A percentile compares a stretch with the other conserved stretches of the same genome.
These are phyloP conservation scores for Virgularia gustaviana DNA, from an alignment of 92 coral and sea anemone species.

Conservation along the genomic window DNA sequence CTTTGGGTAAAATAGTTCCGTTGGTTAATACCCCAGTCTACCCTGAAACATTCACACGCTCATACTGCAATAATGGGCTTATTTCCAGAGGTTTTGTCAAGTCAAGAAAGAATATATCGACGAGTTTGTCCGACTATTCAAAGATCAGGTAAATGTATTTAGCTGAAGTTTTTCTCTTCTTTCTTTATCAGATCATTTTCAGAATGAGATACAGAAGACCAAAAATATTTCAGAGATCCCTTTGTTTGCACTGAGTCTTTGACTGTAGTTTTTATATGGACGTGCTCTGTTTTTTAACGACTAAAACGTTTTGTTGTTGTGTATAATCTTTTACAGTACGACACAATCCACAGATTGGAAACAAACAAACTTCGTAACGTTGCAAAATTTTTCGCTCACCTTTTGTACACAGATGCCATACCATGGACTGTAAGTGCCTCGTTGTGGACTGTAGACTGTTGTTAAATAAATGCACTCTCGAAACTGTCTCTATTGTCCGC, in stretches of 20 bases:
- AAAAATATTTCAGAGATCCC: background rate
- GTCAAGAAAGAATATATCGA: conserved; percentile 77
- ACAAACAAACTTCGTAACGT: conserved; percentile 94
- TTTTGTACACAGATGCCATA: conserved; percentile 88
- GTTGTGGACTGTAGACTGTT: too few species aligned
- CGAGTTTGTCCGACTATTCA: conserved; percentile 73
- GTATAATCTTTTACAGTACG: conserved; percentile 61
- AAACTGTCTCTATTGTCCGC: too few species aligned
- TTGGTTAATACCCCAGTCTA: background rate
- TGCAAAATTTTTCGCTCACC: conserved; percentile 89
- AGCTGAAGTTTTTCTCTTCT: background rate
- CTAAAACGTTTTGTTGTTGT: background rate
- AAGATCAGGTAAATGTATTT: conserved; percentile 65
- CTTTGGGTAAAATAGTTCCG: background rate
- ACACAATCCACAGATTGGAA: conserved; percentile 86
- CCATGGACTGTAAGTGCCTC: conserved; percentile 84
- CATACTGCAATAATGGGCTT: background rate
- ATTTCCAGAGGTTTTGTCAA: conserved; percentile 75
- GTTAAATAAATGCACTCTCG: too few species aligned
- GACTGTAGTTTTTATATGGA: background rate
- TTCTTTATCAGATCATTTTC: background rate
- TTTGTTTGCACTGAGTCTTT: background rate
- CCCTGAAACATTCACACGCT: background rate
- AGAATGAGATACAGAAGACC: background rate
- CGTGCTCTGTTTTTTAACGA: background rate